Evolutionary conservation across 2,888 invertebrate genomes (phyloP).

Genomic region (Agrilus mali): DNA sequence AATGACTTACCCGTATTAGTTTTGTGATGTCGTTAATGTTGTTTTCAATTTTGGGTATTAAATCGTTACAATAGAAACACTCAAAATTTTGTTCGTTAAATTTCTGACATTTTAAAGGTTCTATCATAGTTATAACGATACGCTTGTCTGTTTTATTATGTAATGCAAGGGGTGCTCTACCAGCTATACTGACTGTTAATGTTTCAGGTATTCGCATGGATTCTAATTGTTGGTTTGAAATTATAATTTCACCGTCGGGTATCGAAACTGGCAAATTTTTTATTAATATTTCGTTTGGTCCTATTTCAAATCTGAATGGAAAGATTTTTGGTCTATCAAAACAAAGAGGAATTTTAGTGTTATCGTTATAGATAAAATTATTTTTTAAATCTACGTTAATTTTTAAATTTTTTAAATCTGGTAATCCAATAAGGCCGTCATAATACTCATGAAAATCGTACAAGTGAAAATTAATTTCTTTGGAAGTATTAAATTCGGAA

Average conservation of each 20-base stretch:
- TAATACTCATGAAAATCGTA: constrained; percentile 11
- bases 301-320: too few relatives aligned
- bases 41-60: background rate
- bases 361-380: constrained; percentile 3
- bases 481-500: constrained; percentile 5
- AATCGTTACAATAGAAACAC: background rate
- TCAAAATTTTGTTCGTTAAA: background rate
- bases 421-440: constrained; percentile 10
- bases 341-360: background rate
- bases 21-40: constrained; percentile 1
- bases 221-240: background rate
- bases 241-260: background rate
- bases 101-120: background rate
- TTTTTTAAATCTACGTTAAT: constrained; percentile 5
- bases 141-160: background rate
- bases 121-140: too few relatives aligned
- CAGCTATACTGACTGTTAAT: background rate
- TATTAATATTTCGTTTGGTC: too few relatives aligned
- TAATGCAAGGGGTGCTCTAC: background rate
- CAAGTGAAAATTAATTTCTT: constrained; percentile 6
- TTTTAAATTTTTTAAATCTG: constrained; percentile 7
- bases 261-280: background rate
- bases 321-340: background rate
- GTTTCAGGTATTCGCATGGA: background rate
- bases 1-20: constrained; percentile 7